Base-by-base conservation (phyloP, 1,140 invertebrate species). In the Camponotus floridanus region DNA sequence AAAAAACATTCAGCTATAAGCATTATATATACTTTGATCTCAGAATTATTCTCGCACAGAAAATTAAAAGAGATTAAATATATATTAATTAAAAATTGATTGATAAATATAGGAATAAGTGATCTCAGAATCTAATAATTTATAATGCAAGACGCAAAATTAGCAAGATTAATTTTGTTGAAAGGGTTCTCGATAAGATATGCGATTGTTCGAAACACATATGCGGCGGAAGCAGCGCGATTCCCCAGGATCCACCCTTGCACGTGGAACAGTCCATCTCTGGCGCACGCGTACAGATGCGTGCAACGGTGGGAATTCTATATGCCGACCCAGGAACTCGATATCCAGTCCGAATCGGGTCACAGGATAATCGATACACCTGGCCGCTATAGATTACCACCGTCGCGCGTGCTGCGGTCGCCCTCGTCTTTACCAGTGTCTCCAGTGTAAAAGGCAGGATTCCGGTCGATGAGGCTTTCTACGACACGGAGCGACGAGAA, bases 281-380 rank as follows among this genome's bases (percentile, higher is more conserved):
- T 59, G 78, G 71, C 73, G 83, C 73, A 76, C 73, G 73, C 83
- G 83, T 76, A 68, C 26, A 36, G 26, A 48, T 64, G 62, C 51
- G 62, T 68, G 74, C 71, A 61, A 31, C 64, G 59, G 64, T 68
- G 61, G 76, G 51, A 86, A 81, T 83, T 81, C 65, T 68, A 86
- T 74, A 84, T 79, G 79, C 68, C 64, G 68, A 36, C 42, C 51
- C 42, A 74, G 74, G 61, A 86, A 70, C 57, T 61, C 39, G 42
- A 76, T 88, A 83, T 86, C 64, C 61, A 86, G 67, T 45, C 45
- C 33, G 76, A 89, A 79, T 68, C 73, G 21, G 84, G 84, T 88
- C 76, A 81, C 84, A 42, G 76, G 55, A 81, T 64, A 87, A 87
- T 87, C 86, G 84, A 87, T 87, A 87, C 67, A 61, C 70, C 31